Percentiles rank a stretch among this genome's conserved stretches.
These are phyloP conservation scores for Calliphora vomitoria DNA, from an alignment of 2,888 invertebrate genomes.

Conservation along the genomic window DNA sequence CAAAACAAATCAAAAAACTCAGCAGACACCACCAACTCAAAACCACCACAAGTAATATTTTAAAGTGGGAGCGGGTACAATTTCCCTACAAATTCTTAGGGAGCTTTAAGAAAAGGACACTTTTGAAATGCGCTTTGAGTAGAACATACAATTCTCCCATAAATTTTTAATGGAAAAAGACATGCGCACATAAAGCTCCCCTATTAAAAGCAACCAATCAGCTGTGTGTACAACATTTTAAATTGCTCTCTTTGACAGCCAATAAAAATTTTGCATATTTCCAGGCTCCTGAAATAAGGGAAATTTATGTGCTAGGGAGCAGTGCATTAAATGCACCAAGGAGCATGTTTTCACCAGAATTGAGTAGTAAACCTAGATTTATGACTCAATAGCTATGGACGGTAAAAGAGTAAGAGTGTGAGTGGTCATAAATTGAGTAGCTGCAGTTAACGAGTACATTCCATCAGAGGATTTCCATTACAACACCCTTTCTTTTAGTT, in stretches of 20 bases:
- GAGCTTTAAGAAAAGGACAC: slow-evolving; percentile 52
- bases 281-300: slow-evolving; percentile 68
- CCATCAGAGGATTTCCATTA: slow-evolving; percentile 60
- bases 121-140: slow-evolving; percentile 68
- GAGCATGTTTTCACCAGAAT: slow-evolving; percentile 15
- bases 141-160: slow-evolving; percentile 61
- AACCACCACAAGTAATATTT: slow-evolving; percentile 54
- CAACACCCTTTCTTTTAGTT: slow-evolving; percentile 59
- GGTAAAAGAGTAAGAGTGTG: slow-evolving; percentile 14
- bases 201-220: slow-evolving; percentile 78
- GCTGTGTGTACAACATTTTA: slow-evolving; percentile 29
- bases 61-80: slow-evolving; percentile 39
- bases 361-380: slow-evolving; percentile 59
- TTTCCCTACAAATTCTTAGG: slow-evolving; percentile 69
- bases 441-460: slow-evolving; percentile 74
- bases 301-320: slow-evolving; percentile 52
- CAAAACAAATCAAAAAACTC: slow-evolving; percentile 70
- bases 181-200: slow-evolving; percentile 81
- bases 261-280: slow-evolving; percentile 74
- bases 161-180: slow-evolving; percentile 69
- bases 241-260: slow-evolving; percentile 58
- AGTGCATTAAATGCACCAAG: slow-evolving; percentile 46
- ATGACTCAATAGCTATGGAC: slow-evolving; percentile 54
- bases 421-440: slow-evolving; percentile 50
- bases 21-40: slow-evolving; percentile 62